These are phyloP conservation scores for Cladopsammia gracilis DNA, from an alignment of 64 coral and sea anemone species.

Conservation along the genomic window DNA sequence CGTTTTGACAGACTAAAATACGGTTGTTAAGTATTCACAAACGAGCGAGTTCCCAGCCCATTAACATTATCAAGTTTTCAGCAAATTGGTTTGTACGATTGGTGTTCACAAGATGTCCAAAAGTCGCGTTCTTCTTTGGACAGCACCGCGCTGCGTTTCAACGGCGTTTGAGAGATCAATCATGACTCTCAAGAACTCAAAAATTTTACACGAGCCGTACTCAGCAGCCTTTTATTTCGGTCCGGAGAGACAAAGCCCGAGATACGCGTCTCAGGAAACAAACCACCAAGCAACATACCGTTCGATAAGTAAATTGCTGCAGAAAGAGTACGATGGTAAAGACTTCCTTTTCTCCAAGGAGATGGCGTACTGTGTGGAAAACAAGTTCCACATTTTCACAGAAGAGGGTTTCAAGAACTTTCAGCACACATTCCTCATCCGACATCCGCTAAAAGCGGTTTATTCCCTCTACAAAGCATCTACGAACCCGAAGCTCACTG, in stretches of 20 bases:
- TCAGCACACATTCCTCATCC: slow-evolving; percentile 90
- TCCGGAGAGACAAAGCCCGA: slow-evolving; percentile 77
- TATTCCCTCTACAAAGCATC: slow-evolving; percentile 82
- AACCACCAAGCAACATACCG: slow-evolving; percentile 67
- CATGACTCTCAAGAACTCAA: slow-evolving; percentile 85
- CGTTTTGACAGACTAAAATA: too few relatives aligned
- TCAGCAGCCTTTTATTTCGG: slow-evolving; percentile 89
- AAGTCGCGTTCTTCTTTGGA: slow-evolving; percentile 84
- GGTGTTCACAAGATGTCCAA: slow-evolving; percentile 44
- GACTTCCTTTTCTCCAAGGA: slow-evolving; percentile 94
- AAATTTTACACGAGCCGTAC: slow-evolving; percentile 94
- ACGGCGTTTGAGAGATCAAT: slow-evolving; percentile 96
- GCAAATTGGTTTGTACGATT: not conserved
- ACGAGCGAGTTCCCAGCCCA: too few relatives aligned
- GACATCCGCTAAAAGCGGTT: slow-evolving; percentile 77
- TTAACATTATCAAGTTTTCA: not conserved
- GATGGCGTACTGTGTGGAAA: slow-evolving; percentile 93
- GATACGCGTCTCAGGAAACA: slow-evolving; percentile 64
- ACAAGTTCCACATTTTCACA: slow-evolving; percentile 79
- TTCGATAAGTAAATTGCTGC: slow-evolving; percentile 55
- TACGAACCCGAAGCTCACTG: slow-evolving; percentile 84
- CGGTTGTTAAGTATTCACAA: too few relatives aligned
- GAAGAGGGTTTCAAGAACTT: slow-evolving; percentile 83
- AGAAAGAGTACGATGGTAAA: slow-evolving; percentile 81
- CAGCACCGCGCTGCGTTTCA: slow-evolving; percentile 94